Evolutionary conservation across 2,797 vertebrate genomes (phyloP), one percentile per base, ranked within the genome.

Genomic region (Chromis chromis): DNA sequence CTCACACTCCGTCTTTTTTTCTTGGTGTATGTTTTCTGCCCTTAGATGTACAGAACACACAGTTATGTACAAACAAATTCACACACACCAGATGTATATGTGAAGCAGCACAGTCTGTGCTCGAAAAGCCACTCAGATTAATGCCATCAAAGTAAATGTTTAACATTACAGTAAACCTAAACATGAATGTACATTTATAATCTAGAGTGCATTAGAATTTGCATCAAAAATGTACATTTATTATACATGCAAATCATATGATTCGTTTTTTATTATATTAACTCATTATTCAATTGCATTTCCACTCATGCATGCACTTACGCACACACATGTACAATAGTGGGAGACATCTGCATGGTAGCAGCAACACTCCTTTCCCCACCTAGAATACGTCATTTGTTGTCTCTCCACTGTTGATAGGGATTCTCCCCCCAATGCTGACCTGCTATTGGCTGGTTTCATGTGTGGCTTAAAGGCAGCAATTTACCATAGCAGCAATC

Each of bases 371-470:
- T 44, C 53, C 16, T 25, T 9, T 27, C 44, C 39, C 52, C 31
- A 1, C 42, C 46, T 72, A 64, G 16, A 28, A 54, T 70, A 63
- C 61, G 25, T 93, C 85, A 91, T 85, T 81, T 84, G 62, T 78
- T 86, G 70, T 77, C 74, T 62, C 75, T 73, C 70, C 57, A 33
- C 66, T 73, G 84, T 73, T 86, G 84, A 92, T 88, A 89, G 81
- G 86, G 90, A 87, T 87, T 90, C 81, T 88, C 85, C 74, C 73
- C 66, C 54, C 24, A 28, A 60, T 25, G 63, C 76, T 65, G 60
- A 44, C 28, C 66, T 78, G 71, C 74, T 62, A 92, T 88, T 93
- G 90, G 88, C 79, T 88, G 55, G 13, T 62, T 72, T 63, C 71
- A 54, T 48, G 66, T 71, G 78, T 70, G 75, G 55, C 81, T 85